Evolutionary conservation across 2,113 vertebrate species (phyloP), one percentile per base, ranked within the genome.

Genomic region (Tursiops truncatus): DNA sequence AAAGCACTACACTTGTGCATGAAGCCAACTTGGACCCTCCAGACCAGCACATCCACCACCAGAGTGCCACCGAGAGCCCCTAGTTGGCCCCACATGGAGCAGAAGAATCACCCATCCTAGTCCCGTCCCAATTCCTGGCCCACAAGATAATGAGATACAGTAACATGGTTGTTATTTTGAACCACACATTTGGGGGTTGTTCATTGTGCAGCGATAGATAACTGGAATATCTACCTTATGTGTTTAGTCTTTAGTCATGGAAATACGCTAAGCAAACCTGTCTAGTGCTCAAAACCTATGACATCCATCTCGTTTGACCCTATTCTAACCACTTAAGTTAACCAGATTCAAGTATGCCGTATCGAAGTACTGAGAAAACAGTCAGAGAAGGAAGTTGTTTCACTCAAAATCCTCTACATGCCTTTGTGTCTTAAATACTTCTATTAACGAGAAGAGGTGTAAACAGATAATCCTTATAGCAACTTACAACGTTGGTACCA

Each of bases 281-380:
- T 67, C 53, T 8, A 23, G 3, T 50, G 70, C 31, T 97, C 90
- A 31, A 50, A 50, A 70, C 15, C 62, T 85, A 41, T 50, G 47
- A 76, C 36, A 67, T 31, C 17, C 15, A n/a, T 28, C 82, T 88
- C 88, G 47, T 68, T 67, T 79, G 81, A 93, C 62, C 26, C 56
- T 95, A 74, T 80, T 81, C 63, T 93, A 91, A 95, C 74, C 56
- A 62, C 76, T 84, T 60, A 13, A 60, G 71, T 84, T 31, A 82
- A 53, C 56, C 96, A 96, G 81, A 95, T 91, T 95, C 92, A 85
- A 93, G 77, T n/a, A 60, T 83, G 71, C 56, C 53, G 20, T 25
- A 68, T 76, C 58, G 74, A 93, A 93, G 68, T 68, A 88, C 74
- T 38, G 38, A 73, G 56, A 94, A 95, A 86, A 91, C 74, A 87